phyloP scores from a whole-genome alignment of 2,113 vertebrate species.

The Oncorhynchus clarkii region DNA sequence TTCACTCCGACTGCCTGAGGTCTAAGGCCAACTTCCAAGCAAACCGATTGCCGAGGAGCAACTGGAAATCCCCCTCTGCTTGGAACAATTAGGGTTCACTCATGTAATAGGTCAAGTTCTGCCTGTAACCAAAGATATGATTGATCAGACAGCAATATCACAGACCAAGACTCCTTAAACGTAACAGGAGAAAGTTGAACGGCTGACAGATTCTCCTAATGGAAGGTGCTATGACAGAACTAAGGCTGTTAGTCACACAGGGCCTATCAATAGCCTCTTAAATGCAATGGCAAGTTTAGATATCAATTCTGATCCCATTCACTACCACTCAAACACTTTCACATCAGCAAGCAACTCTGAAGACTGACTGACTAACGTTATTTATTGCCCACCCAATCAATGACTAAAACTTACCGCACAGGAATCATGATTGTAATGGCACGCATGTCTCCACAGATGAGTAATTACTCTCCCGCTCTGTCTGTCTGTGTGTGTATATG shows the following conservation, averaged over 20 bases:
- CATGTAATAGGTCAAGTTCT: not conserved
- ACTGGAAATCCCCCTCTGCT: too few species aligned
- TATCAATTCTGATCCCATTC: not conserved
- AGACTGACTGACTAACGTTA: not conserved
- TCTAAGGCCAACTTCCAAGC: conserved; percentile 2
- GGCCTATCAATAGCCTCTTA: not conserved
- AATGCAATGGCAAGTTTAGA: not conserved
- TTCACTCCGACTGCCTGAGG: not conserved
- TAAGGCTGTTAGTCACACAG: not conserved
- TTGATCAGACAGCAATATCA: not conserved
- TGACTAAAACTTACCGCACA: not conserved
- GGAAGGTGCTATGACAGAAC: not conserved
- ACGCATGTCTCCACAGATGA: not conserved
- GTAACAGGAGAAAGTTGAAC: not conserved
- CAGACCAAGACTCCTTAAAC: not conserved
- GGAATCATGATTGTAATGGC: not conserved
- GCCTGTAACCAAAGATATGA: not conserved
- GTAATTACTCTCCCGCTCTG: not conserved
- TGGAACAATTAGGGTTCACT: not conserved
- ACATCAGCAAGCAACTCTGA: not conserved
- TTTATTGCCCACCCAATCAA: not conserved
- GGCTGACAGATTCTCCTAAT: not conserved
- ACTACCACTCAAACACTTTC: not conserved
- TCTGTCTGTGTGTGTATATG: not conserved
- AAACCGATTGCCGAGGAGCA: not conserved